Conservation (phyloP, 2,113 vertebrate species). For the Ailurus styani region DNA sequence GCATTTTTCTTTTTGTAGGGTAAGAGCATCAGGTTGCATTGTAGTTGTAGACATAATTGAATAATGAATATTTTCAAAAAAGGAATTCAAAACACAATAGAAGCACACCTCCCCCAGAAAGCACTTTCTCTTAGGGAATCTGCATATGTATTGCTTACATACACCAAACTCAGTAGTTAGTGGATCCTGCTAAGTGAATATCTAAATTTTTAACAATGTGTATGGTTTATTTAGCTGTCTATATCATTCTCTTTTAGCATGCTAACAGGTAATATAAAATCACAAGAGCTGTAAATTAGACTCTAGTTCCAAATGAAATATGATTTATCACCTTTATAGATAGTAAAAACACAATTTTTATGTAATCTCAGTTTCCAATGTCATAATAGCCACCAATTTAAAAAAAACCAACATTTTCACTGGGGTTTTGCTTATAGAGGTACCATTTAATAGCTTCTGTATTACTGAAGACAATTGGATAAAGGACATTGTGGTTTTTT, state of each 20-base stretch:
- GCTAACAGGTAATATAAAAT: background rate
- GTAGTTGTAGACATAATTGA: background rate
- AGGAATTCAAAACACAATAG: background rate
- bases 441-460: background rate
- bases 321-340: conserved; percentile 3
- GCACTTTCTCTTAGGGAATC: background rate
- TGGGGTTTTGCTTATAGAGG: background rate
- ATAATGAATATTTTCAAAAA: background rate
- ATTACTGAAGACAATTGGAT: conserved; percentile 2
- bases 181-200: background rate
- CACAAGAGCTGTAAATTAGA: conserved; percentile 16
- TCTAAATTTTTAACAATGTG: conserved; percentile 14
- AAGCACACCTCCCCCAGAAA: background rate
- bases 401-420: conserved; percentile 13
- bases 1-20: background rate
- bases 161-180: background rate
- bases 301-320: background rate
- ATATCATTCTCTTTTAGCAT: background rate
- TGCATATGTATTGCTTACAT: background rate
- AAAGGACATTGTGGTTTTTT: background rate
- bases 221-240: background rate
- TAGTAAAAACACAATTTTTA: background rate
- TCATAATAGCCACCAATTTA: background rate
- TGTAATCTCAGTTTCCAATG: background rate
- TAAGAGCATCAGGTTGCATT: background rate